Evolutionary conservation across 2,113 vertebrate genomes (phyloP).

Genomic region (Rhabdornis inornatus): DNA sequence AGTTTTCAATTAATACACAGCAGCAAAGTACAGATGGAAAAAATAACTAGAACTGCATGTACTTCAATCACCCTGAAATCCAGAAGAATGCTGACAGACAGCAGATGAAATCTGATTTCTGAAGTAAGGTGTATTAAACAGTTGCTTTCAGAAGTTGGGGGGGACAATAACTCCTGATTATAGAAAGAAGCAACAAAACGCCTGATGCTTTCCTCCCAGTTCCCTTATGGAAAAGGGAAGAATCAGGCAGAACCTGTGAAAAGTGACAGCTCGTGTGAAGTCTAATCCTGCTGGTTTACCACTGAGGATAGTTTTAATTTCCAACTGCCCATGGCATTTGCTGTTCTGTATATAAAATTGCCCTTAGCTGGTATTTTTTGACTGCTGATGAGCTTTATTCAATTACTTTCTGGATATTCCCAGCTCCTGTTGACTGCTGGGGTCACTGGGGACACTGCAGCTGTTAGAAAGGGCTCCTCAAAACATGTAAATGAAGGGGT

Average conservation of each 20-base stretch:
- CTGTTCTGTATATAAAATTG: constrained; percentile 6
- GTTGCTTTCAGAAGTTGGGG: neutral
- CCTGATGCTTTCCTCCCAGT: neutral
- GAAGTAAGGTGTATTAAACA: neutral
- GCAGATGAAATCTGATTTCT: neutral
- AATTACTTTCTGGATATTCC: neutral
- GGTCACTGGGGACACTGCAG: neutral
- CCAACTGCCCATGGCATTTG: constrained; percentile 18
- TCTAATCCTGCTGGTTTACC: constrained; percentile 27
- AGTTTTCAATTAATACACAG: neutral
- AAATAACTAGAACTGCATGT: neutral
- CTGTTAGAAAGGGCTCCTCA: neutral
- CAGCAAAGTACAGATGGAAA: neutral
- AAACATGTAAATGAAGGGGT: neutral
- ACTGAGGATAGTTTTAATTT: constrained; percentile 55
- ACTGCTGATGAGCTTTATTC: constrained; percentile 39
- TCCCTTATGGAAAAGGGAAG: neutral
- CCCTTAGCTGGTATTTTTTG: constrained; percentile 16
- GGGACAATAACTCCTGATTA: neutral
- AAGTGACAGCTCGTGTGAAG: neutral
- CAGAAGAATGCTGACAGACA: neutral
- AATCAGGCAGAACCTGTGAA: neutral
- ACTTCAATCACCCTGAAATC: neutral
- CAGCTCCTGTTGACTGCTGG: neutral
- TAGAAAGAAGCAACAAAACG: neutral